These are phyloP conservation scores for Aptenodytes forsteri DNA, from an alignment of 2,113 vertebrate genomes.

Conservation along the genomic window DNA sequence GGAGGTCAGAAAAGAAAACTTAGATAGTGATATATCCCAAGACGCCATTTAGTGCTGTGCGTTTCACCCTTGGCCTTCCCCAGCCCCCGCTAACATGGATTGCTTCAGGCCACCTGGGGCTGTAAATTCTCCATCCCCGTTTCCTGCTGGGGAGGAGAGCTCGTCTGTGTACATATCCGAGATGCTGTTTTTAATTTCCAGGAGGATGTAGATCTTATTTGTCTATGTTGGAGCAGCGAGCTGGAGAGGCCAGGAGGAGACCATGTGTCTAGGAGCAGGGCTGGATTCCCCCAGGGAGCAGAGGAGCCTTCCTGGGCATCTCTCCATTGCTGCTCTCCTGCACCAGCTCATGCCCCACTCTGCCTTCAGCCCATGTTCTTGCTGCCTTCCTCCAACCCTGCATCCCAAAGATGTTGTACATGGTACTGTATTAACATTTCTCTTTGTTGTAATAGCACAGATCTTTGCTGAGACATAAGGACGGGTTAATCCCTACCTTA, in stretches of 20 bases:
- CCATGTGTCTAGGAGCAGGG: not conserved
- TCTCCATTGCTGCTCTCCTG: not conserved
- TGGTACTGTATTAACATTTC: not conserved
- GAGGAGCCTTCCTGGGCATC: not conserved
- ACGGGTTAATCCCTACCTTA: not conserved
- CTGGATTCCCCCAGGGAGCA: not conserved
- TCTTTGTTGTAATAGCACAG: not conserved
- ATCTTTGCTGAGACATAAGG: not conserved
- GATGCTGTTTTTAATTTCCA: not conserved
- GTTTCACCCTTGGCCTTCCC: not conserved
- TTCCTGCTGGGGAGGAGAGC: not conserved
- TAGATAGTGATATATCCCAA: not conserved
- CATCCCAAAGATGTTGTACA: not conserved
- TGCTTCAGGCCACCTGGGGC: not conserved
- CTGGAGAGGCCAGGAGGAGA: not conserved
- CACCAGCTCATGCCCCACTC: fast-evolving
- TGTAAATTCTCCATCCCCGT: not conserved
- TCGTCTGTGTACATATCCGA: fast-evolving
- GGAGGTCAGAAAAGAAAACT: not conserved
- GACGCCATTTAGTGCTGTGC: not conserved
- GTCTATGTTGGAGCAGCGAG: not conserved
- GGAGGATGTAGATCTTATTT: not conserved
- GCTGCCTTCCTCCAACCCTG: not conserved
- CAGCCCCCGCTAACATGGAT: fast-evolving
- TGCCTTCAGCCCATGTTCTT: not conserved